phyloP scores from a whole-genome alignment of 2,888 invertebrate species.

The Adineta ricciae region DNA sequence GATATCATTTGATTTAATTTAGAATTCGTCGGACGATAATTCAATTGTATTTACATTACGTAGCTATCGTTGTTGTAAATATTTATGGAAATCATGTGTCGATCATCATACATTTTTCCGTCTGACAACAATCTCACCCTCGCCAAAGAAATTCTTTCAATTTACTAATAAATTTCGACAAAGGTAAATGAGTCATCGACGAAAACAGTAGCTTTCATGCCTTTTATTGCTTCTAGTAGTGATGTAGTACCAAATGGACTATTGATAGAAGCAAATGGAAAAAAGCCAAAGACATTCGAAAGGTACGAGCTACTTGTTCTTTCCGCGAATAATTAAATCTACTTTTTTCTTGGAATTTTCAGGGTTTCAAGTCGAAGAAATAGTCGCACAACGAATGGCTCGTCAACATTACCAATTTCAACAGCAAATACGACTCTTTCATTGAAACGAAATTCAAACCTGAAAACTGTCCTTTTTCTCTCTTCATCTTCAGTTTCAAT shows the following conservation, averaged over 20 bases:
- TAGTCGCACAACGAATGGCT: neutral
- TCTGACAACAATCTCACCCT: neutral
- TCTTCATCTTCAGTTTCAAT: neutral
- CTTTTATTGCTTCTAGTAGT: neutral
- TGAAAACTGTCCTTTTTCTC: neutral
- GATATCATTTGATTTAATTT: neutral
- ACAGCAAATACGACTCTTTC: neutral
- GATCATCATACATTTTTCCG: constrained; percentile 24
- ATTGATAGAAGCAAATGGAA: neutral
- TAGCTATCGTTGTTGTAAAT: constrained; percentile 15
- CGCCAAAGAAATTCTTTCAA: constrained; percentile 10
- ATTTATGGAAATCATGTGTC: constrained; percentile 23
- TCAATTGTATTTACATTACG: constrained; percentile 4
- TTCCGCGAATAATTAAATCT: neutral
- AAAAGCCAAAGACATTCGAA: constrained; percentile 8
- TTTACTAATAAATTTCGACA: constrained; percentile 21
- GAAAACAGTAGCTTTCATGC: too few species aligned
- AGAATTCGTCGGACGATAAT: neutral
- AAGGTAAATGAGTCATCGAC: neutral
- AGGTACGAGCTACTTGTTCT: neutral
- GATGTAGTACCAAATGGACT: neutral
- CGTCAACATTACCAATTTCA: neutral
- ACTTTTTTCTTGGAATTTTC: neutral
- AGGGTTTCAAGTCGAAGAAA: constrained; percentile 13
- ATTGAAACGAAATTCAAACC: neutral